These are phyloP conservation scores for Idaea aversata DNA, from an alignment of 2,888 invertebrate genomes.

Conservation along the genomic window DNA sequence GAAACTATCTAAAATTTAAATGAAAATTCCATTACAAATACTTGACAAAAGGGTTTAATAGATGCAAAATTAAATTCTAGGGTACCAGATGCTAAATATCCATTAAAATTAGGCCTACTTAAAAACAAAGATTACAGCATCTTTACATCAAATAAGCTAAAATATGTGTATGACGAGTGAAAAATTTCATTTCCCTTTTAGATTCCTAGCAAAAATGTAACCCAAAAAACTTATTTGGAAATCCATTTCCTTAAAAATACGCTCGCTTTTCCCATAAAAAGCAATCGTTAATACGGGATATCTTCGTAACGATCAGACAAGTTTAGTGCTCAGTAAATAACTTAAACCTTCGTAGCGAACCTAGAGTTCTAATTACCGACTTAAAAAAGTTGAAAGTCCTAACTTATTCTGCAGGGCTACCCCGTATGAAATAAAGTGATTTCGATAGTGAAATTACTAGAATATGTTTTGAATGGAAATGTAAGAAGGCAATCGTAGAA, in stretches of 20 bases:
- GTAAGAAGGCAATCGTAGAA: no score
- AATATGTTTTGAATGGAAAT: no score
- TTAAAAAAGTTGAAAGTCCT: not conserved
- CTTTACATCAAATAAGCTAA: no score
- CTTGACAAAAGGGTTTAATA: no score
- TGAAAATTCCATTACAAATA: no score
- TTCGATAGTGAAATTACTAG: not conserved
- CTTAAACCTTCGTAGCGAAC: not conserved
- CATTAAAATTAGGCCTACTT: no score
- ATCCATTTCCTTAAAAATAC: not conserved
- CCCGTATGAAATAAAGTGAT: not conserved
- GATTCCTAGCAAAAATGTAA: not conserved
- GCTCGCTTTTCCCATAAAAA: not conserved
- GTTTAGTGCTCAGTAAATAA: not conserved
- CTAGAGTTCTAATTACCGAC: not conserved
- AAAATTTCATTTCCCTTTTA: no score
- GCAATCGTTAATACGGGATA: not conserved
- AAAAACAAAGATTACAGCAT: no score
- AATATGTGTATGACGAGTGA: no score
- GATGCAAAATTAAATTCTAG: no score
- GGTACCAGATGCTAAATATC: no score
- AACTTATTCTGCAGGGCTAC: not conserved
- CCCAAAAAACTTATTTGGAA: not conserved
- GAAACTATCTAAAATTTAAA: no score
- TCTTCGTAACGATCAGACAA: not conserved